These are phyloP conservation scores for Drosophila suzukii DNA, from an alignment of 1,140 invertebrate genomes.

Conservation along the genomic window DNA sequence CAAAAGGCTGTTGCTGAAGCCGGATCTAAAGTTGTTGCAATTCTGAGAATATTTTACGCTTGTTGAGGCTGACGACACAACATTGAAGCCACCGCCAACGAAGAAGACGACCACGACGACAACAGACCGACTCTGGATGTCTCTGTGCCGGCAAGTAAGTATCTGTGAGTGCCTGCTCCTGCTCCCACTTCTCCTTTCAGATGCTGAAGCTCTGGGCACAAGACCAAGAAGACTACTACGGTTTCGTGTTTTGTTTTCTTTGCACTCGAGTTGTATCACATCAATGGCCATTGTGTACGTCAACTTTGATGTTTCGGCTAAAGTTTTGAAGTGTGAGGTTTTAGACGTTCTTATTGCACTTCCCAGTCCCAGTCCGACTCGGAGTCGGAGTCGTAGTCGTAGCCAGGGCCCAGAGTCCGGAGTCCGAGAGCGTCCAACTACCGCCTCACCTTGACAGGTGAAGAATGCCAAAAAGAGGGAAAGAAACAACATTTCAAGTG, in stretches of 20 bases:
- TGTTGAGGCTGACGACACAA: constrained; percentile 75
- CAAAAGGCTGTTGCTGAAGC: constrained; percentile 57
- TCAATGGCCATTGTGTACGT: constrained; percentile 83
- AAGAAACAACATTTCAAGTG: constrained; percentile 55
- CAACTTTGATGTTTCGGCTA: constrained; percentile 83
- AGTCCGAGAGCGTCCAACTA: constrained; percentile 44
- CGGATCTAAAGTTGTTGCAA: constrained; percentile 75
- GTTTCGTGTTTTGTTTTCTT: constrained; percentile 83
- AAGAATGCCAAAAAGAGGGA: constrained; percentile 73
- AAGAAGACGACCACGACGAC: constrained; percentile 56
- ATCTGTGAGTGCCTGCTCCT: constrained; percentile 5
- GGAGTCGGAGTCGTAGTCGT: constrained; percentile 22
- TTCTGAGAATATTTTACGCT: constrained; percentile 82
- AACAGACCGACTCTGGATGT: constrained; percentile 23
- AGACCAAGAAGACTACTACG: constrained; percentile 50
- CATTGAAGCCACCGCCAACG: constrained; percentile 73
- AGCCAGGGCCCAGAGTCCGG: constrained; percentile 6
- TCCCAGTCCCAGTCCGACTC: constrained; percentile 22
- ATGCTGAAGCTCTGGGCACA: constrained; percentile 32
- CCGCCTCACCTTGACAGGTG: constrained; percentile 74
- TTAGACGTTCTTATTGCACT: constrained; percentile 83
- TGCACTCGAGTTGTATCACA: constrained; percentile 82
- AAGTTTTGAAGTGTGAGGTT: constrained; percentile 83
- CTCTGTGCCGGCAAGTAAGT: background rate
- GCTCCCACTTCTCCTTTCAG: constrained; percentile 30